phyloP scores from a whole-genome alignment of 2,113 vertebrate species.

The Spheniscus mendiculus region DNA sequence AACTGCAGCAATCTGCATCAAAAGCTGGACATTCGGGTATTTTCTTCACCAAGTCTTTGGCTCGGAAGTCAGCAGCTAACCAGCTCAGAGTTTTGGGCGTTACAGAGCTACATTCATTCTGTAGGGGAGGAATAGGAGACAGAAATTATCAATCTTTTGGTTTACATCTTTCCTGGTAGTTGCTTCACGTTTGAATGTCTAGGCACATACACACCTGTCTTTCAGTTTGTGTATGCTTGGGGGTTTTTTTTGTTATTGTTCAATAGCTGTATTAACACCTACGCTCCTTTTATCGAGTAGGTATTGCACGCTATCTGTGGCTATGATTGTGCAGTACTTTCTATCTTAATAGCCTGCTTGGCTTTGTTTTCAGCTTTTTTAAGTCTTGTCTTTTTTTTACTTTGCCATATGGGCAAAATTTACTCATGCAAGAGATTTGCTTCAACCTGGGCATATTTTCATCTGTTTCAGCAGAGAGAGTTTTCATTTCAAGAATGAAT shows the following conservation, averaged over 20 bases:
- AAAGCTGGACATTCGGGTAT: not conserved
- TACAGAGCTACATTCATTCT: fast-evolving
- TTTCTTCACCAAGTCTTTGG: fast-evolving
- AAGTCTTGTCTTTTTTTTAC: not conserved
- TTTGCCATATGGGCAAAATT: not conserved
- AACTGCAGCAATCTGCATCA: not conserved
- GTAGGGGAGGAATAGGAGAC: not conserved
- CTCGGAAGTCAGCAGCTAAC: fast-evolving
- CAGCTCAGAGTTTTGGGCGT: fast-evolving
- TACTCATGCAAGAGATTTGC: not conserved
- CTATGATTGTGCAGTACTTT: not conserved
- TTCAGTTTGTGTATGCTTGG: not conserved
- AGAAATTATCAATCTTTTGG: not conserved
- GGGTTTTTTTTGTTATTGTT: not conserved
- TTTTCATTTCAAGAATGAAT: not conserved
- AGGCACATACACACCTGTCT: not conserved
- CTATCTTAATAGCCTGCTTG: not conserved
- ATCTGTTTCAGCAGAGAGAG: not conserved
- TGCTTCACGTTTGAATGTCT: fast-evolving
- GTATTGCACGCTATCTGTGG: too few species aligned
- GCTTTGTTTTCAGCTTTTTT: not conserved
- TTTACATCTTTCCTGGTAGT: not conserved
- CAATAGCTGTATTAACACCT: not conserved
- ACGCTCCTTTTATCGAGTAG: not conserved
- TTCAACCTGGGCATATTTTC: not conserved